phyloP scores from a whole-genome alignment of 2,113 vertebrate species.

The Dinomys branickii region DNA sequence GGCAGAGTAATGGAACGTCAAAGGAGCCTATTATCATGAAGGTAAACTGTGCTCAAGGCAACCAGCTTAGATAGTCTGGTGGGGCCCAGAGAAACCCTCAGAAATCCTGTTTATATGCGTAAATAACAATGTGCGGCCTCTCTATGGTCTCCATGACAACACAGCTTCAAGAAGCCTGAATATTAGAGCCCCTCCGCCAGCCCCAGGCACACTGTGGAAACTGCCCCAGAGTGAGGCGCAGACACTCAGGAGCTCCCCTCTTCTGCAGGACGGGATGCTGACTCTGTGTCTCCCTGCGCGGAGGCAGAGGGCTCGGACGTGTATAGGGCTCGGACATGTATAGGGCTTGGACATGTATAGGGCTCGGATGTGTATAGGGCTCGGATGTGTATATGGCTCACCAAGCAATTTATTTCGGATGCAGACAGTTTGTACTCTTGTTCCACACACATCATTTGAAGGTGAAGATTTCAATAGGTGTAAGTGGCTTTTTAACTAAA shows the following conservation, averaged over 20 bases:
- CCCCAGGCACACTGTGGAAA: neutral
- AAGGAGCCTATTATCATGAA: neutral
- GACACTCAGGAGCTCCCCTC: rapidly evolving
- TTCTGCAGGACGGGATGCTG: neutral
- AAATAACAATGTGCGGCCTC: neutral
- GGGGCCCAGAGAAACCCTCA: neutral
- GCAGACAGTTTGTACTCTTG: neutral
- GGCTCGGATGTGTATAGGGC: too few relatives aligned
- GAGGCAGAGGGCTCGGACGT: neutral
- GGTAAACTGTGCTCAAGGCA: neutral
- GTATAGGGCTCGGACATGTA: too few relatives aligned
- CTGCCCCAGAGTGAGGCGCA: neutral
- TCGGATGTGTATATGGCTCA: too few relatives aligned
- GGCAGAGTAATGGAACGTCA: neutral
- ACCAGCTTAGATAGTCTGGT: neutral
- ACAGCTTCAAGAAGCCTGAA: neutral
- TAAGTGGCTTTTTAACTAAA: neutral
- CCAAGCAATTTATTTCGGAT: neutral
- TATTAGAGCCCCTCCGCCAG: neutral
- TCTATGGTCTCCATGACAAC: neutral
- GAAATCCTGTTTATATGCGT: neutral
- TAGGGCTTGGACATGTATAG: too few relatives aligned
- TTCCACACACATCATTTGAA: neutral
- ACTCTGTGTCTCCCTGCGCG: neutral
- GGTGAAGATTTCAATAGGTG: neutral